phyloP scores from a whole-genome alignment of 2,113 vertebrate genomes.

The Ornithorhynchus anatinus region DNA sequence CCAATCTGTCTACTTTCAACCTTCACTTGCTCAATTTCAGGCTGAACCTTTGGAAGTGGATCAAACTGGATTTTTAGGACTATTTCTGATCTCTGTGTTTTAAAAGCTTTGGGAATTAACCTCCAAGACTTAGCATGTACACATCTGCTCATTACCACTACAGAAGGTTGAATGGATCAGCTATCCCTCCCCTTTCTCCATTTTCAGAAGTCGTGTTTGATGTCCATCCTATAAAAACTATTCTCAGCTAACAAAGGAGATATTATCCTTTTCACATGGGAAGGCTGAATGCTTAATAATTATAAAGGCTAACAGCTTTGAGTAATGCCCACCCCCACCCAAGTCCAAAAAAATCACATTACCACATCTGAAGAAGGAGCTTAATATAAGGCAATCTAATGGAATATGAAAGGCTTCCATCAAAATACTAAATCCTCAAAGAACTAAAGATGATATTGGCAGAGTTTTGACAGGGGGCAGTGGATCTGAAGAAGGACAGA shows the following conservation, averaged over 20 bases:
- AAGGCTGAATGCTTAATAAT: not conserved
- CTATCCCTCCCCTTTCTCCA: not conserved
- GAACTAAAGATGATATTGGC: not conserved
- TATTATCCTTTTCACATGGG: not conserved
- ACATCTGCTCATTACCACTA: not conserved
- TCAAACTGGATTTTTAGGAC: not conserved
- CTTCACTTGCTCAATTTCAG: accelerated
- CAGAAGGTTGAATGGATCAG: not conserved
- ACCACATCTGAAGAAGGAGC: not conserved
- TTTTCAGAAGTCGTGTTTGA: accelerated
- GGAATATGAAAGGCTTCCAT: not conserved
- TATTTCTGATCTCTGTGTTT: not conserved
- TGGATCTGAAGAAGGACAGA: not conserved
- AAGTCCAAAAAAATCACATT: not conserved
- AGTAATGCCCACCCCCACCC: accelerated
- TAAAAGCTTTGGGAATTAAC: not conserved
- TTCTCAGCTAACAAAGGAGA: not conserved
- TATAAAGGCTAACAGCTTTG: conserved; percentile 1
- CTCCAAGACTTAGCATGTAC: not conserved
- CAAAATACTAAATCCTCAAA: not conserved
- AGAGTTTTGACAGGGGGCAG: not conserved
- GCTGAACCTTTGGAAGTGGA: accelerated
- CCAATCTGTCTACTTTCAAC: accelerated
- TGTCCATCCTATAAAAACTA: not conserved
- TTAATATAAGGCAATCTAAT: accelerated